Evolutionary conservation across 1,140 invertebrate species (phyloP).

Genomic region (Eufriesea mexicana): DNA sequence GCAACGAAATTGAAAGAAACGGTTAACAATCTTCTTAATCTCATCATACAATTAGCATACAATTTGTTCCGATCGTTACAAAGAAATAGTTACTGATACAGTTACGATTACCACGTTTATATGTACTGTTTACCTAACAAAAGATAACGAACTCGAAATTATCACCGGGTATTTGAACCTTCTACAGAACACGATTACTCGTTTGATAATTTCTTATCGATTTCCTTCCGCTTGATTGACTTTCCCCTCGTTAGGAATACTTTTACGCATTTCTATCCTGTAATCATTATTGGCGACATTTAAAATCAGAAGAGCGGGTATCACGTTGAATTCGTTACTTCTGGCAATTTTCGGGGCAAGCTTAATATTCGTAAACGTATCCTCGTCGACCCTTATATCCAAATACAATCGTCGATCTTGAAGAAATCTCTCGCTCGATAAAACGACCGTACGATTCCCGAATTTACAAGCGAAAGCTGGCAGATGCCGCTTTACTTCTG

Average conservation of each 20-base stretch:
- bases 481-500: constrained; percentile 59
- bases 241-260: neutral
- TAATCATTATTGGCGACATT: constrained; percentile 62
- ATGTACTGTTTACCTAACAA: neutral
- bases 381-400: constrained; percentile 64
- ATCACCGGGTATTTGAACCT: constrained; percentile 25
- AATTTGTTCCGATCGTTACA: neutral
- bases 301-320: constrained; percentile 67
- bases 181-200: neutral
- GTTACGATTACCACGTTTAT: neutral
- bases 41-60: neutral
- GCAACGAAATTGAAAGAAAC: neutral
- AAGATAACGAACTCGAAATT: constrained; percentile 16
- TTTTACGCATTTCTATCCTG: constrained; percentile 40
- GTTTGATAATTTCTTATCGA: constrained; percentile 3
- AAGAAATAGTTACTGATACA: neutral
- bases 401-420: constrained; percentile 64
- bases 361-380: constrained; percentile 54
- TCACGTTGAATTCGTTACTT: constrained; percentile 41
- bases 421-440: constrained; percentile 72
- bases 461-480: constrained; percentile 68
- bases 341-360: neutral
- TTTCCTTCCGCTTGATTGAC: neutral
- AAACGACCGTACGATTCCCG: constrained; percentile 59
- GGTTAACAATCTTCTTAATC: neutral